Evolutionary conservation across 2,797 vertebrate genomes (phyloP), one percentile per base, ranked within the genome.

Genomic region (Sebastes nivosus): DNA sequence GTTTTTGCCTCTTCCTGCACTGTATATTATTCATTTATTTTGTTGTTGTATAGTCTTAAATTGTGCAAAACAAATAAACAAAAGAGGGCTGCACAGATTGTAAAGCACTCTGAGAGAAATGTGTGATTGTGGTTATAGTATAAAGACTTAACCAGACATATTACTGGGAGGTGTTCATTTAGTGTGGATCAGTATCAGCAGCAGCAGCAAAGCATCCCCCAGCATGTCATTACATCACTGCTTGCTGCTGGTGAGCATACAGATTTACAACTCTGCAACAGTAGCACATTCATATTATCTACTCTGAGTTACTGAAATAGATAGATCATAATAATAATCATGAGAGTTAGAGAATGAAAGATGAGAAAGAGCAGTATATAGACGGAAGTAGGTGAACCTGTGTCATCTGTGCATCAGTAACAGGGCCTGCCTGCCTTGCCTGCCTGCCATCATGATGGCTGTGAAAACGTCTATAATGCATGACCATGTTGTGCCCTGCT

Each of bases 341-440:
- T 4, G 50, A 52, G 18, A n/a, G 2, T 24, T 24, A 24, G 42
- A 18, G 42, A 8, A 46, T 18, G 29, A 50, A 9, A n/a, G 20
- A 52, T 52, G 34, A 36, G 50, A 52, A 9, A 52, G 50, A 52
- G 50, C 20, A n/a, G 50, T n/a, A 52, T n/a, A 52, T 9, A 52
- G 50, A 52, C 50, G 91, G 90, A 92, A 94, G 93, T 89, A 46
- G 82, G 85, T 88, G 88, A 85, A 90, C 81, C 85, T 92, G 92
- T 82, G 92, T 83, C 84, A 74, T 85, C 7, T 5, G 70, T 50
- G 75, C 79, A 83, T 79, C 88, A 59, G 73, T 61, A 12, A 32
- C 68, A 72, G 78, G 38, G 38, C 38, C 38, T 42, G 34, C 34
- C 10, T 36, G 86, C 89, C 92, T 30, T 7, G 13, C 57, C 57